Evolutionary conservation across 2,888 invertebrate genomes (phyloP).

Genomic region (Stenoptilia bipunctidactyla): DNA sequence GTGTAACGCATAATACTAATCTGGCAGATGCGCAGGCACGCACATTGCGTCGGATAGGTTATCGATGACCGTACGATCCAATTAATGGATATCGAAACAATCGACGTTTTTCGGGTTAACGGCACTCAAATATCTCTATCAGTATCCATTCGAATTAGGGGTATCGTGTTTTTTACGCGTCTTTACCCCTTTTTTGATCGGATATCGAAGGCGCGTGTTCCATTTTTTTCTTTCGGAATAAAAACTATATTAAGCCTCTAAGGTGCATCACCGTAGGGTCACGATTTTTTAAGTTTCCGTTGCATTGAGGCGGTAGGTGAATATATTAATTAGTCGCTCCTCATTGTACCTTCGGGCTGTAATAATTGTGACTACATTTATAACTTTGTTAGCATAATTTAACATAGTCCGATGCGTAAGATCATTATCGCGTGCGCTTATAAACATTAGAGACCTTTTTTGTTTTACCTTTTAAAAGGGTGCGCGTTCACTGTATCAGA

Average conservation of each 20-base stretch:
- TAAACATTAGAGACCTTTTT: slow-evolving; percentile 1
- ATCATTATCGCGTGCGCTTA: slow-evolving; percentile 18
- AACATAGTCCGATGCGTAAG: slow-evolving; percentile 31
- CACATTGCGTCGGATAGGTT: slow-evolving; percentile 50
- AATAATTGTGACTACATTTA: slow-evolving; percentile 45
- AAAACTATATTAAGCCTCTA: slow-evolving; percentile 60
- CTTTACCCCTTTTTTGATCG: slow-evolving; percentile 67
- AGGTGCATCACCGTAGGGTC: slow-evolving; percentile 45
- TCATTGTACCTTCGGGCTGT: slow-evolving; percentile 23
- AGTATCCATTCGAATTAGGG: slow-evolving; percentile 56
- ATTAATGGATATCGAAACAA: slow-evolving; percentile 68
- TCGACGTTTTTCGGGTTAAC: slow-evolving; percentile 45
- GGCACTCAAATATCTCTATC: slow-evolving; percentile 64
- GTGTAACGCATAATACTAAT: no score
- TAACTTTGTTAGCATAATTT: slow-evolving; percentile 51
- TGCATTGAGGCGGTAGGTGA: slow-evolving; percentile 48
- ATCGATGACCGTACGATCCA: slow-evolving; percentile 68
- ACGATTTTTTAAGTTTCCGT: slow-evolving; percentile 48
- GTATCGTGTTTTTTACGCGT: slow-evolving; percentile 46
- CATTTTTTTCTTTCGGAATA: slow-evolving; percentile 44
- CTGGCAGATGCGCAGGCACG: slow-evolving; percentile 55
- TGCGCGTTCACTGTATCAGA: neutral
- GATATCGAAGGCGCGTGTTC: slow-evolving; percentile 59
- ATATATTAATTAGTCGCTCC: slow-evolving; percentile 59
- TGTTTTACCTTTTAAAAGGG: neutral